Base-by-base conservation (phyloP, 2,113 vertebrate genomes). In the Rostratula benghalensis region DNA sequence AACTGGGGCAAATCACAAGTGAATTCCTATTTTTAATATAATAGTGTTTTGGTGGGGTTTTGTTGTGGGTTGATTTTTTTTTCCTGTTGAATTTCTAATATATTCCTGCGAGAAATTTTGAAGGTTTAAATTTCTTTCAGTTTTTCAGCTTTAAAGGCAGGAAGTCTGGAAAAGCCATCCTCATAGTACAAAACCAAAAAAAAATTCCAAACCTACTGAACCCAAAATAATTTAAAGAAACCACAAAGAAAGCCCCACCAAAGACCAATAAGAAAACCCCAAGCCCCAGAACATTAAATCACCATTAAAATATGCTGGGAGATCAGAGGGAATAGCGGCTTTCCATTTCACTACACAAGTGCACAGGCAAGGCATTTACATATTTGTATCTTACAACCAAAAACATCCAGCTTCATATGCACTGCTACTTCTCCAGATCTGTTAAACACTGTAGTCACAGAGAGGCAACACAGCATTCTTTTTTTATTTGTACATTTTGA, bases 371-470 rank as follows among this genome's bases (percentile, higher is more conserved):
- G 7, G 30, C 28, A 57, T 21, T 53, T 23, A 41, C 1, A 69
- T 19, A 12, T 3, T 31, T 20, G 3, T 35, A 9, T 48, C 37
- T 89, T 15, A 43, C 37, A 87, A 37, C 1, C 4, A n/a, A 22
- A 67, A 89, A 48, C 3, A 48, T 23, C 18, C 30, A 21, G 15
- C 46, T 65, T 65, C 59, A 43, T 11, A 35, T 33, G 21, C 35
- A 11, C 35, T 30, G 24, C 10, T 57, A 45, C 1, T 75, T 28
- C 54, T 31, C 48, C 69, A 27, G 33, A 45, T 28, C n/a, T 25
- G 19, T 43, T 15, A 27, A 24, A 56, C 0, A 0, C 46, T 37
- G 7, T 10, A 76, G 53, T 11, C 46, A 63, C 1, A 7, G 54
- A 57, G 7, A 70, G 20, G 54, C 13, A 65, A 13, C 0, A 21